These are phyloP conservation scores for Diacarnus erythraeanus DNA, from an alignment of 37 sponge, comb jelly and placozoan species.

Conservation along the genomic window DNA sequence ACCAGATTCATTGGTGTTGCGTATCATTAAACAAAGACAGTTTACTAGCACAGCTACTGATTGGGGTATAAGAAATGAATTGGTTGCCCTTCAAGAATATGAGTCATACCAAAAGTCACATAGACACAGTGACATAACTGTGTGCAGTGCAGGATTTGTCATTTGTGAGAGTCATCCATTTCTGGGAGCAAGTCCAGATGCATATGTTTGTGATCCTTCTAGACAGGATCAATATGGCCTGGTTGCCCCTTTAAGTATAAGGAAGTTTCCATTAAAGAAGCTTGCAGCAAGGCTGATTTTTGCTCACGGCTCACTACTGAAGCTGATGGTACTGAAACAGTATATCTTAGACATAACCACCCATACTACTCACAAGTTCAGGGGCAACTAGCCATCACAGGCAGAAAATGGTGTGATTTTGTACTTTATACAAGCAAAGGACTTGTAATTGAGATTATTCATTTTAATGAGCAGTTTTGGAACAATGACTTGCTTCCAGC, in stretches of 20 bases:
- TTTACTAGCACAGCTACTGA: no score
- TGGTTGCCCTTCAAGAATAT: no score
- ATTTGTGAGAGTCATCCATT: no score
- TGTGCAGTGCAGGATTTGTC: no score
- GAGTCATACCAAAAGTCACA: no score
- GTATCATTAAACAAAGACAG: no score
- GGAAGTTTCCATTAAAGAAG: constrained; percentile 16
- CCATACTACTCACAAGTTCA: constrained; percentile 38
- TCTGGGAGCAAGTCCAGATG: no score
- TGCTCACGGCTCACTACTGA: no score
- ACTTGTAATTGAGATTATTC: constrained; percentile 18
- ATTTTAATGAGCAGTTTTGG: constrained; percentile 25
- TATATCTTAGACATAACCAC: constrained; percentile 15
- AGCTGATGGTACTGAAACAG: not conserved
- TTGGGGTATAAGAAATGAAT: no score
- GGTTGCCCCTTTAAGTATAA: constrained; percentile 22
- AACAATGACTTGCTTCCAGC: constrained; percentile 19
- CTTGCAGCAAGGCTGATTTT: constrained; percentile 9
- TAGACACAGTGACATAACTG: no score
- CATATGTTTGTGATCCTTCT: no score
- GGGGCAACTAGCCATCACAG: constrained; percentile 33
- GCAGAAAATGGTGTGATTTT: constrained; percentile 50
- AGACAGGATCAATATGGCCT: constrained; percentile 54
- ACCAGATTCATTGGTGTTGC: no score
- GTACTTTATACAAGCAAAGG: constrained; percentile 36